Evolutionary conservation across 2,888 invertebrate species (phyloP).

Genomic region (Thelaira solivaga): DNA sequence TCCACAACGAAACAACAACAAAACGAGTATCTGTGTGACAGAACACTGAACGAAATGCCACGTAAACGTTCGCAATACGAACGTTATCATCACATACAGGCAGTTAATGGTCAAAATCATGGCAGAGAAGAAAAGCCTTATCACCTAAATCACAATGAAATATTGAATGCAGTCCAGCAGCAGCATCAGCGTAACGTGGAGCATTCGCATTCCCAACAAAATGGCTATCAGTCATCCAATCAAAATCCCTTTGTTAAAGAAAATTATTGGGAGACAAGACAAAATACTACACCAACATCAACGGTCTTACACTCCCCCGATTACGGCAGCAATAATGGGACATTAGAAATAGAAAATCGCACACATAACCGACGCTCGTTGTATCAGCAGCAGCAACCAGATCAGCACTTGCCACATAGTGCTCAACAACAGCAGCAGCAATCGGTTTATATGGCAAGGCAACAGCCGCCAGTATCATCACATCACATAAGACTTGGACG

Average conservation of each 20-base stretch:
- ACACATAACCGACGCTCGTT: conserved; percentile 39
- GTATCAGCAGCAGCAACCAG: conserved; percentile 67
- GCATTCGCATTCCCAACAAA: conserved; percentile 60
- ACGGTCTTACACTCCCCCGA: conserved; percentile 77
- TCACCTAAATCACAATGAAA: conserved; percentile 42
- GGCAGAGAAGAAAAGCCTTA: conserved; percentile 36
- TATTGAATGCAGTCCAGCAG: conserved; percentile 44
- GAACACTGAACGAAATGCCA: conserved; percentile 70
- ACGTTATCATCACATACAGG: conserved; percentile 63
- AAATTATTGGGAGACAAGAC: conserved; percentile 74
- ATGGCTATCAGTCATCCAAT: conserved; percentile 58
- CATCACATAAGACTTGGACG: conserved; percentile 74
- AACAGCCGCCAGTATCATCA: conserved; percentile 67
- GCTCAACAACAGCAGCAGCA: conserved; percentile 51
- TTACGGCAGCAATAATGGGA: conserved; percentile 66
- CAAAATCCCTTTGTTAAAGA: conserved; percentile 75
- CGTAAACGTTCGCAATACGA: conserved; percentile 70
- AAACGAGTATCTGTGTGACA: conserved; percentile 44
- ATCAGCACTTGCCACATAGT: conserved; percentile 44
- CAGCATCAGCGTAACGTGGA: conserved; percentile 55
- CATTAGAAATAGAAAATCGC: conserved; percentile 67
- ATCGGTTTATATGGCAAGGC: conserved; percentile 39
- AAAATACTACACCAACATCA: conserved; percentile 69
- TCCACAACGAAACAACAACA: conserved; percentile 42
- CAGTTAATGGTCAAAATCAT: conserved; percentile 60